Evolutionary conservation across 1,140 invertebrate genomes (phyloP), one percentile per base, ranked within the genome.

Genomic region (Drosophila asahinai): DNA sequence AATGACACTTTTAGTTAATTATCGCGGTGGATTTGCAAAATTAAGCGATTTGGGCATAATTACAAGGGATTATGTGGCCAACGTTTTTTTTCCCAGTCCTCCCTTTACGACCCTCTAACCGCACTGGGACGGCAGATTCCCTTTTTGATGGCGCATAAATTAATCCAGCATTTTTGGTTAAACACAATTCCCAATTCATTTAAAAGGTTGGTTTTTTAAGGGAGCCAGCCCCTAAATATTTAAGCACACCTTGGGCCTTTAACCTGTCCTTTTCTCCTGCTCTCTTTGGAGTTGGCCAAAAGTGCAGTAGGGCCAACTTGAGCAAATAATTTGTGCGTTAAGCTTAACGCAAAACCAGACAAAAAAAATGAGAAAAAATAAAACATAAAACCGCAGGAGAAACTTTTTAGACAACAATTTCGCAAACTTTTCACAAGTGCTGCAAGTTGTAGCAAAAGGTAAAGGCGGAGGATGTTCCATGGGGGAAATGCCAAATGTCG

Each of bases 1-100:
- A 90, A 90, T 90, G 86, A 86, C 86, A 90, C 86, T 90, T 90
- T 91, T 70, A 90, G 79, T 90, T 90, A 90, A 90, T 90, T 90
- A 90, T 90, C 86, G 86, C 82, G 86, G 86, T 90, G 86, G 82
- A 91, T 90, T 90, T 91, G 86, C 86, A 86, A 90, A 90, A 90
- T 90, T 90, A 90, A 86, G 86, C 86, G 86, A 90, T 90, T 90
- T 79, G 79, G 81, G 79, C 75, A 82, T 91, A 86, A 90, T 90
- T 90, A 90, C 82, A 64, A 67, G 71, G 76, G 81, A 86, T 90
- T 86, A 90, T 84, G 71, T 77, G 64, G 80, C 72, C 52, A 58
- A 57, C 57, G 52, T 77, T 33, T 48, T 33, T 33, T 52, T 36
- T 57, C n/a, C 33, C 42, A 36, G 33, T 17, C 38, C 63, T 27